Evolutionary conservation across 2,888 invertebrate species (phyloP), one percentile per base, ranked within the genome.

Genomic region (Mechanitis mazaeus): DNA sequence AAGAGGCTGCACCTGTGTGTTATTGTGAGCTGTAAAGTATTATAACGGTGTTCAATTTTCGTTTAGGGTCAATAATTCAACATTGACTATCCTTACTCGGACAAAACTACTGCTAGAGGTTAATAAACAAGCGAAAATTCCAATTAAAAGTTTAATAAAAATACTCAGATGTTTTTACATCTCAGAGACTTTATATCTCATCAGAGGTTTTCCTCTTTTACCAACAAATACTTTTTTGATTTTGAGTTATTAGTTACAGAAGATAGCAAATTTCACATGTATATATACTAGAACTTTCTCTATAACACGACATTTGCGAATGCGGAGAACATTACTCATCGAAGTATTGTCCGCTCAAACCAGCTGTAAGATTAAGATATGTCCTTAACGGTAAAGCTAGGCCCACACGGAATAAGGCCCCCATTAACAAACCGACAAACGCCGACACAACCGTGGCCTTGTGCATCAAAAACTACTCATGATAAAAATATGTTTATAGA

Each of bases 321-420:
- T 78, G 75, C 74, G 70, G 69, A 67, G 71, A 64, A 71, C 81
- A 87, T 87, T 78, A 85, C 80, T 87, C 85, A 85, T 81, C 78
- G 76, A 73, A 75, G 76, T 78, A 83, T 84, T 85, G 87, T 86
- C 75, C 81, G 71, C 68, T 68, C 63, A 72, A 74, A 69, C 80
- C 82, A 83, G 79, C 77, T 77, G 80, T 83, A 76, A 81, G 87
- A 88, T 86, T 83, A 69, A 86, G 86, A 88, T 86, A 83, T 71
- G 83, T 80, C 81, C 80, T 80, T 87, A 88, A 88, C 87, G 87
- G 88, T 83, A 83, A 75, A 69, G 65, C 71, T 70, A 71, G 72
- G 81, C 84, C 83, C 83, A 84, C 81, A 81, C 81, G 75, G 77
- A 74, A 74, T 73, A 72, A 68, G 70, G 66, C 46, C 42, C 54